A percentile compares a stretch with the other conserved stretches of the same genome.
These are phyloP conservation scores for Lacanobia wlatinum DNA, from an alignment of 2,888 invertebrate species.

Conservation along the genomic window DNA sequence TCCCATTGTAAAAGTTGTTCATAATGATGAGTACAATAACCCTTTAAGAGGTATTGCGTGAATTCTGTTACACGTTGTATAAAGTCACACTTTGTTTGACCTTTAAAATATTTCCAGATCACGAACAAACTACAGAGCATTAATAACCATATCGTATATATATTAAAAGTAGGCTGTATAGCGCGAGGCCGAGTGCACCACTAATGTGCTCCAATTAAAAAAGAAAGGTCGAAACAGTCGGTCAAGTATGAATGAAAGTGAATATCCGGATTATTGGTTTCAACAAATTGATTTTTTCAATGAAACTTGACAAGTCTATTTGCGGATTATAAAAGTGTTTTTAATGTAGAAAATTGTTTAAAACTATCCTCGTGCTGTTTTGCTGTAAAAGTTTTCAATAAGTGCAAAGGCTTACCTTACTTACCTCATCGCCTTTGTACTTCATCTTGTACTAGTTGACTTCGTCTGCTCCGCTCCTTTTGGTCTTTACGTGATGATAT, in stretches of 20 bases:
- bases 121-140: conserved; percentile 4
- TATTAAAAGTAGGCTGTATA: conserved; percentile 15
- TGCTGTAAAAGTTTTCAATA: no score
- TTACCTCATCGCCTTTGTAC: no score
- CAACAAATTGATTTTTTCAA: conserved; percentile 22
- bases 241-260: conserved; percentile 51
- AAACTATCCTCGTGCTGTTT: no score
- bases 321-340: neutral
- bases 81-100: neutral
- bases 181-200: conserved; percentile 38
- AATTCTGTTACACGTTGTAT: no score
- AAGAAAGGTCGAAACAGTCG: conserved; percentile 48
- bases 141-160: conserved; percentile 13
- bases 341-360: neutral
- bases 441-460: no score
- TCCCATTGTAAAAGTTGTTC: no score
- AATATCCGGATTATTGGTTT: conserved; percentile 42
- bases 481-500: no score
- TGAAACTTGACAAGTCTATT: conserved; percentile 4
- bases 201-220: conserved; percentile 37
- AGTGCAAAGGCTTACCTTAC: no score
- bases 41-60: no score
- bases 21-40: no score
- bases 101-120: conserved; percentile 4
- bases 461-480: no score